Evolutionary conservation across 2,888 invertebrate species (phyloP).

Genomic region (Platerodrilus igneus): DNA sequence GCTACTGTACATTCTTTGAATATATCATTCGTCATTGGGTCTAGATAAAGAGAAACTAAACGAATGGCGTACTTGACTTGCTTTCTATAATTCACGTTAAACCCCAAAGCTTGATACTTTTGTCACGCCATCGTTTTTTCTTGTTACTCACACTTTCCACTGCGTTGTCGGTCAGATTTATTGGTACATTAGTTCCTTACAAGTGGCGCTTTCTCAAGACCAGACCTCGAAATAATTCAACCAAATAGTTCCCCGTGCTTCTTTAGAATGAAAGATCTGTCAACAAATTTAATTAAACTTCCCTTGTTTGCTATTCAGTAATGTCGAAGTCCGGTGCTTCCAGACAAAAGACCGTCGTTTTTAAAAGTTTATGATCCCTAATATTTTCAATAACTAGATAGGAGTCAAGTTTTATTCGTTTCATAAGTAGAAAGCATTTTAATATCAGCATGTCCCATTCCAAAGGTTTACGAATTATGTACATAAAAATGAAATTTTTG

Average conservation of each 20-base stretch:
- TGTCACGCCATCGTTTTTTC: conserved; percentile 22
- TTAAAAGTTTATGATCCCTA: too few species aligned
- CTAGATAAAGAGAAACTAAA: too few species aligned
- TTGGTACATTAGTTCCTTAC: conserved; percentile 36
- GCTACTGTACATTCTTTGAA: too few species aligned
- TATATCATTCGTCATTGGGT: too few species aligned
- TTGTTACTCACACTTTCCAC: conserved; percentile 29
- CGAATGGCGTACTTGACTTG: too few species aligned
- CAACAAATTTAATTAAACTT: conserved; percentile 24
- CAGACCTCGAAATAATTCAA: conserved; percentile 23
- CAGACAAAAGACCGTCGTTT: conserved; percentile 17
- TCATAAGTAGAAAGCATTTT: too few species aligned
- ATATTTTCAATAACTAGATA: too few species aligned
- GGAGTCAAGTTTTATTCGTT: too few species aligned
- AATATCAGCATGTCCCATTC: too few species aligned
- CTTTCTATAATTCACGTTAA: conserved; percentile 19
- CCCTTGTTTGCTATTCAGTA: conserved; percentile 20
- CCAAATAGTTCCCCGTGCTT: conserved; percentile 21
- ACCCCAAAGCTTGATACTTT: conserved; percentile 17
- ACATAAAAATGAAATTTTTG: too few species aligned
- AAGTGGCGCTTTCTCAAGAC: conserved; percentile 26
- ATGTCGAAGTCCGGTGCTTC: conserved; percentile 23
- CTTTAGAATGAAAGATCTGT: conserved; percentile 23
- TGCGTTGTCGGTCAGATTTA: conserved; percentile 34
- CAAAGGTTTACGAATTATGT: too few species aligned